Percentiles rank a stretch among this genome's conserved stretches.
phyloP scores from a whole-genome alignment of 92 coral and sea anemone species.

The Palythoa heliodiscus region DNA sequence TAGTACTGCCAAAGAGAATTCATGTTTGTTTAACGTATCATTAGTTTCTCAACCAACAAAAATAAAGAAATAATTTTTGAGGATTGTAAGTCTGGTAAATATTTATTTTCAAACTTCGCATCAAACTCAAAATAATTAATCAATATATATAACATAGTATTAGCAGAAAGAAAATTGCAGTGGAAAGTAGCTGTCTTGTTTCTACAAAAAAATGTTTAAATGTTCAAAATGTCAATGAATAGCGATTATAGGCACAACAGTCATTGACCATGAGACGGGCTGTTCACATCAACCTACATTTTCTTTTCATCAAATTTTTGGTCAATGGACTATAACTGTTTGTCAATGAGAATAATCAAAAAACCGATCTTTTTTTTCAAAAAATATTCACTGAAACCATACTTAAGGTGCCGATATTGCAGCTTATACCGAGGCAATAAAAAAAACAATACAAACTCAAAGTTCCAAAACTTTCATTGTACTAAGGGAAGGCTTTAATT shows the following conservation, averaged over 20 bases:
- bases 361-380: not conserved
- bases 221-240: too few species aligned
- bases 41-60: not conserved
- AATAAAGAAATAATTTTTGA: not conserved
- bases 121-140: not conserved
- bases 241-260: too few species aligned
- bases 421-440: not conserved
- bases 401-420: not conserved
- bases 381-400: not conserved
- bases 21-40: not conserved
- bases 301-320: too few species aligned
- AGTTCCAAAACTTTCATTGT: constrained; percentile 17
- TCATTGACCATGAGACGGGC: too few species aligned
- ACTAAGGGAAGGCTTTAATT: constrained; percentile 3
- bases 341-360: too few species aligned
- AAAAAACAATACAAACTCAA: not conserved
- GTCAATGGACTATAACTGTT: too few species aligned
- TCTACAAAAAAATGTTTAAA: too few species aligned
- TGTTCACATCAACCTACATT: too few species aligned
- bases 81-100: not conserved
- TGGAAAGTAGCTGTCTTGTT: too few species aligned
- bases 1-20: not conserved
- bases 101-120: not conserved
- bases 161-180: too few species aligned
- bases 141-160: too few species aligned